These are phyloP conservation scores for Listrodromus nycthemerus DNA, from an alignment of 2,888 invertebrate genomes.

Conservation along the genomic window DNA sequence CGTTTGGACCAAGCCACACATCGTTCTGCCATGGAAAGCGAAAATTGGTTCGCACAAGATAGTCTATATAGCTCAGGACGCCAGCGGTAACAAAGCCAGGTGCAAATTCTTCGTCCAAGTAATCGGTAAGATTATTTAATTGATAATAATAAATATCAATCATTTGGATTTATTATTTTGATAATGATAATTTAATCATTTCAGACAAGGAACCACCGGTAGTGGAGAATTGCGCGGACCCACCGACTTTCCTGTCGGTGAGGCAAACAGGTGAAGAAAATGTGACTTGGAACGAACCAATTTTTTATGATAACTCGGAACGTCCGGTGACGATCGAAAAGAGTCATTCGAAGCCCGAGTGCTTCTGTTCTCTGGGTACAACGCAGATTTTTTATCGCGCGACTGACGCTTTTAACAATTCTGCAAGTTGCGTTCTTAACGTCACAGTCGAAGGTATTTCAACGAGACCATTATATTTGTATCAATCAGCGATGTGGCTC, in stretches of 20 bases:
- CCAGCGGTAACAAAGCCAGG: slow-evolving; percentile 86
- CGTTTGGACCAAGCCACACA: slow-evolving; percentile 87
- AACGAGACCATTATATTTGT: too few relatives aligned
- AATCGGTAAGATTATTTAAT: slow-evolving; percentile 82
- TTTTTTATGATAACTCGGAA: slow-evolving; percentile 87
- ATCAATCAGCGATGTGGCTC: too few relatives aligned
- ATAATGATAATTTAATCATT: slow-evolving; percentile 28
- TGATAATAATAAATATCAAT: neutral
- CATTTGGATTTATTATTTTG: neutral
- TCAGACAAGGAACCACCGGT: slow-evolving; percentile 86
- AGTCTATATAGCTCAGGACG: slow-evolving; percentile 88
- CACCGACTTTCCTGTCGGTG: slow-evolving; percentile 84
- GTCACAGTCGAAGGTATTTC: slow-evolving; percentile 87
- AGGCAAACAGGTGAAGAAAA: slow-evolving; percentile 81
- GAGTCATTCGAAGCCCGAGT: slow-evolving; percentile 84
- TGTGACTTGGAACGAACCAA: slow-evolving; percentile 87
- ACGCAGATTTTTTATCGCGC: slow-evolving; percentile 87
- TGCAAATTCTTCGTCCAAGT: slow-evolving; percentile 88
- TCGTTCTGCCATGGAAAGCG: slow-evolving; percentile 86
- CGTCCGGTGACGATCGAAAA: slow-evolving; percentile 79
- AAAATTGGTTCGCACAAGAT: slow-evolving; percentile 87
- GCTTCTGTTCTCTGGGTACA: slow-evolving; percentile 86
- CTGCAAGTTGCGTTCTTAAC: slow-evolving; percentile 86
- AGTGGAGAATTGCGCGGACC: slow-evolving; percentile 87
- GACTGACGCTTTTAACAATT: slow-evolving; percentile 87